Conservation (phyloP, 2,888 invertebrate species). For the Cephalotes varians region DNA sequence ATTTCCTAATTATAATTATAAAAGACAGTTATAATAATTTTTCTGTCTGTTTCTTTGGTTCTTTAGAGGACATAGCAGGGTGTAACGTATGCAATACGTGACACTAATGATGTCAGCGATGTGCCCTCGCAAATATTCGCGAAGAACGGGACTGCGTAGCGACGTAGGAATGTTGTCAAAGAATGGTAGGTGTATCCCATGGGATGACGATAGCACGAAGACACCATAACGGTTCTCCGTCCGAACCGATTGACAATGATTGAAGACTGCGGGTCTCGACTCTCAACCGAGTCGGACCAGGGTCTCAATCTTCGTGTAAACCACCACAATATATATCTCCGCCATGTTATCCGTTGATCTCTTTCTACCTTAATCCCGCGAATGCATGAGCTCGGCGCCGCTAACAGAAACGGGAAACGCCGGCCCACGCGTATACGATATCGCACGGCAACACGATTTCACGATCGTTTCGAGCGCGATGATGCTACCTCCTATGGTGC, state of each 20-base stretch:
- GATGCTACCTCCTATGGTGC: slow-evolving; percentile 42
- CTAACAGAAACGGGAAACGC: slow-evolving; percentile 60
- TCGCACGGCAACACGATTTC: slow-evolving; percentile 49
- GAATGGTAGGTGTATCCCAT: slow-evolving; percentile 72
- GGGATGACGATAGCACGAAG: slow-evolving; percentile 59
- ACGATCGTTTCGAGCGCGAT: slow-evolving; percentile 53
- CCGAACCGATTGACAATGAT: slow-evolving; percentile 81
- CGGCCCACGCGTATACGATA: slow-evolving; percentile 56
- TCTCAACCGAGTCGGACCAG: slow-evolving; percentile 48
- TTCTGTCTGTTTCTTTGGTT: not conserved
- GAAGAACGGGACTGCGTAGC: slow-evolving; percentile 73
- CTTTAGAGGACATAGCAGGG: not conserved
- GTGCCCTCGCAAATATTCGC: slow-evolving; percentile 17
- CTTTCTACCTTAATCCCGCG: slow-evolving; percentile 52
- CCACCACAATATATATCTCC: slow-evolving; percentile 65
- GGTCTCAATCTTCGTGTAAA: slow-evolving; percentile 62
- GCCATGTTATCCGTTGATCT: slow-evolving; percentile 61
- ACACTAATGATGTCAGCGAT: slow-evolving; percentile 19
- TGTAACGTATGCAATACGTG: slow-evolving; percentile 13
- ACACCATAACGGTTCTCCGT: slow-evolving; percentile 79
- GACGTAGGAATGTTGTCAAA: slow-evolving; percentile 70
- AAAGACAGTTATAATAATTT: not conserved
- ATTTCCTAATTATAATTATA: not conserved
- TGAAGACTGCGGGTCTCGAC: slow-evolving; percentile 75
- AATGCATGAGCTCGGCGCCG: slow-evolving; percentile 43